Evolutionary conservation across 2,797 vertebrate genomes (phyloP), one percentile per base, ranked within the genome.

Genomic region (Sebastolobus altivelis): DNA sequence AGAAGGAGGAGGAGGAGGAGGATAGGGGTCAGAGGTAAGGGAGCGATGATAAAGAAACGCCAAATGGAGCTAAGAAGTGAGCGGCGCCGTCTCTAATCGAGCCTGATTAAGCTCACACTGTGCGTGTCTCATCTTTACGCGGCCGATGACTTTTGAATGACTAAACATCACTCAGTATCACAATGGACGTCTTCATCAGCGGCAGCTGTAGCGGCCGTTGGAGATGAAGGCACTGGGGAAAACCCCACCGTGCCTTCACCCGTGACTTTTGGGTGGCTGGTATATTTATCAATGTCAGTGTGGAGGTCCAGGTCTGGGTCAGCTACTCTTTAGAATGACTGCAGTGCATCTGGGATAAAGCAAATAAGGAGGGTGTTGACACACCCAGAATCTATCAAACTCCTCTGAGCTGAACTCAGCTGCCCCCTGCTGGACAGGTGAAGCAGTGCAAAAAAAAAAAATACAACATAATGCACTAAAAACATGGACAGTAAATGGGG

Each of bases 21-120:
- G 71, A 78, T 63, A 63, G 81, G 83, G 94, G 92, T 94, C 93
- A 94, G 87, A 93, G 93, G 92, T 94, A 78, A 94, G 71, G 76
- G 54, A 85, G 61, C 37, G 62, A 71, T 69, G 84, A 84, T 86
- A 89, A 91, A 93, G 82, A 90, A 83, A 90, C 87, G 80, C 86
- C 84, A 86, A 87, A 81, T 22, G 73, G 82, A 69, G 79, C 38
- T 72, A 80, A 90, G 84, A 66, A 79, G 71, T 66, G 55, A 89
- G 75, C 27, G 85, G 86, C 86, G 79, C 72, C 86, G 69, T 87
- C 82, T 76, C 87, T 88, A 87, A 92, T 89, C 49, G 62, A 81
- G 88, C 80, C 68, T 31, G 83, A 89, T 93, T 93, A 92, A 73
- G 75, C 88, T 88, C 93, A 89, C 69, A 79, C 89, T 87, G 90